Percentiles rank a stretch among this genome's conserved stretches.
These are phyloP conservation scores for Toxonevra muliebris DNA, from an alignment of 2,888 invertebrate species.

Conservation along the genomic window DNA sequence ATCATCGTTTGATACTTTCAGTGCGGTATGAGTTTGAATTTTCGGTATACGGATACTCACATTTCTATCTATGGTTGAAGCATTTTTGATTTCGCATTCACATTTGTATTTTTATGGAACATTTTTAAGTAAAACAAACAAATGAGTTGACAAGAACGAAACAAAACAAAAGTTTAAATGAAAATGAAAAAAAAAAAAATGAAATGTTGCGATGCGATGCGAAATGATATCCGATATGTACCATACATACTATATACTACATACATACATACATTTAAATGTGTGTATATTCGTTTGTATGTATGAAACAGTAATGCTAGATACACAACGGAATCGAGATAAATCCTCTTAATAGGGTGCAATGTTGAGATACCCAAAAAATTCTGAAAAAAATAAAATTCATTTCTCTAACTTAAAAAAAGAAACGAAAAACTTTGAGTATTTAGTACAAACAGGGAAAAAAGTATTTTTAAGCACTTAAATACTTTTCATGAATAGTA, in stretches of 20 bases:
- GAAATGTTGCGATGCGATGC: conserved; percentile 28
- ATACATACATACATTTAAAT: conserved; percentile 16
- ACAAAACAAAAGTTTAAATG: conserved; percentile 32
- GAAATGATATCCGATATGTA: conserved; percentile 35
- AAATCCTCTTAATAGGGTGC: conserved; percentile 41
- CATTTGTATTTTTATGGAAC: conserved; percentile 32
- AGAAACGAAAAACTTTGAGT: not conserved
- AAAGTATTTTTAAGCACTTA: conserved; percentile 23
- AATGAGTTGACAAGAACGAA: conserved; percentile 33
- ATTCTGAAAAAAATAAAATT: not conserved
- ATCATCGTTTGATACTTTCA: conserved; percentile 1
- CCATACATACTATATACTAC: conserved; percentile 20
- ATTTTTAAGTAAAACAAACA: conserved; percentile 33
- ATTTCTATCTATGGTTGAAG: conserved; percentile 1
- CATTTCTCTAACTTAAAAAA: conserved; percentile 9
- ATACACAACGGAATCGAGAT: conserved; percentile 33
- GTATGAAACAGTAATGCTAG: not conserved
- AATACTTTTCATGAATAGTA: conserved; percentile 15
- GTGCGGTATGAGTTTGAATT: not conserved
- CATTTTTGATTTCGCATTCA: conserved; percentile 34
- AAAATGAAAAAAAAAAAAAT: conserved; percentile 12
- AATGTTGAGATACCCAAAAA: conserved; percentile 7
- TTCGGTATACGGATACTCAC: not conserved
- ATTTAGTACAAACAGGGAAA: conserved; percentile 5
- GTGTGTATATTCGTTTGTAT: conserved; percentile 12